Base-by-base conservation (phyloP, 2,113 vertebrate species). In the Sinocyclocheilus maitianheensis region DNA sequence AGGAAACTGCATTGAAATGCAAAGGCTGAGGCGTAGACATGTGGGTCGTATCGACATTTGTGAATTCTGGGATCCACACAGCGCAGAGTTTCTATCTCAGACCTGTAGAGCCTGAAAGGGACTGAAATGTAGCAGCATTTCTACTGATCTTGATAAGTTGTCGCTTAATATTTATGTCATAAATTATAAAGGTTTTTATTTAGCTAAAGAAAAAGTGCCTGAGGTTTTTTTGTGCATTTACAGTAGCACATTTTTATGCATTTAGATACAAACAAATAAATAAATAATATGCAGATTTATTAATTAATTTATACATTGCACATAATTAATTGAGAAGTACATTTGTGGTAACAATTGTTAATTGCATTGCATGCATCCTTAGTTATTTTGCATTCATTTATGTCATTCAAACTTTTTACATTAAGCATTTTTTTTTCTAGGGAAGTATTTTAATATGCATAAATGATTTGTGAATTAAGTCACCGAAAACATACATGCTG, bases 1-100 rank as follows among this genome's bases (percentile, higher is more conserved):
- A 91, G 89, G 90, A 89, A 90, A 91, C 93, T 91, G 90, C 94
- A 95, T 95, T 95, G 94, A 95, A 95, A 95, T 95, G 94, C 94
- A 95, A 95, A 93, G 93, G 93, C 91, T 93, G 87, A 87, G 91
- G 92, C 91, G 89, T 90, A 79, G 93, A 93, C 91, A 91, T 93
- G 93, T 91, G 92, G 93, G 93, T 92, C 92, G 93, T 94, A 91
- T 93, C 92, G 92, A 92, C 91, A 87, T 94, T 93, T 94, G 93
- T 91, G 92, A 92, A 95, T 93, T 94, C 93, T 93, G 93, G 93
- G 93, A 94, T 94, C 93, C 91, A 93, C 93, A 84, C 81, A 84
- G 92, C 92, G 90, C 76, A 20, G 86, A 90, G 92, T 88, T 89
- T 87, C 89, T 85, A 88, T 63, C 48, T 81, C 18, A 71, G 26